phyloP scores from a whole-genome alignment of 1,140 invertebrate genomes.

The Contarinia nasturtii region DNA sequence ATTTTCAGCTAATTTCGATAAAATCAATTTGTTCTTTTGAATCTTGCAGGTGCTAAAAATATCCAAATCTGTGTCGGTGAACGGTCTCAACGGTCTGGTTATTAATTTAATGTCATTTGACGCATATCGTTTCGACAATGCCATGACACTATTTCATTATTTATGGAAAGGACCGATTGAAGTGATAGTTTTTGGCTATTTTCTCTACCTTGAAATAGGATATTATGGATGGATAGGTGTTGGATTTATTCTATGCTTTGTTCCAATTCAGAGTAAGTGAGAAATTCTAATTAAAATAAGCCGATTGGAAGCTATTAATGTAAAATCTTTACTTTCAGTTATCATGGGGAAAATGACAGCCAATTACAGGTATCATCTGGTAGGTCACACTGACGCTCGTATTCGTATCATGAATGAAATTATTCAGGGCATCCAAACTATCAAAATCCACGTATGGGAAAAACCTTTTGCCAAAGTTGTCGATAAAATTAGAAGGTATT shows the following conservation, averaged over 20 bases:
- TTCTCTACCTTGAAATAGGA: conserved; percentile 30
- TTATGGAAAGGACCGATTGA: conserved; percentile 22
- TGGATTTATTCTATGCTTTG: conserved; percentile 49
- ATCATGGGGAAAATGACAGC: conserved; percentile 25
- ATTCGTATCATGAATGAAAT: conserved; percentile 76
- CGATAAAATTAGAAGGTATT: conserved; percentile 34
- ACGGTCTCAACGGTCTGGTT: conserved; percentile 61
- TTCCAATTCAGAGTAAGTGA: conserved; percentile 60
- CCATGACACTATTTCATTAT: conserved; percentile 18
- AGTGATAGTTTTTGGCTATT: conserved; percentile 27
- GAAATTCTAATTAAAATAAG: neutral
- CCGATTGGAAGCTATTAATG: neutral
- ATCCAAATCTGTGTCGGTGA: conserved; percentile 6
- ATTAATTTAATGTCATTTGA: conserved; percentile 64
- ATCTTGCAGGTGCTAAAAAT: neutral
- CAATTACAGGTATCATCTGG: conserved; percentile 35
- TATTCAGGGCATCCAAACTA: conserved; percentile 48
- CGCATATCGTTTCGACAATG: conserved; percentile 18
- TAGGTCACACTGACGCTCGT: conserved; percentile 54
- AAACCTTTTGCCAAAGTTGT: conserved; percentile 45
- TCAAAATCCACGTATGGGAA: conserved; percentile 73
- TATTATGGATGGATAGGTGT: conserved; percentile 56
- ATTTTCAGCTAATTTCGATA: too few relatives aligned
- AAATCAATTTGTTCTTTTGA: too few relatives aligned
- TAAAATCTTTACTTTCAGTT: neutral